Evolutionary conservation across 2,888 invertebrate species (phyloP).

Genomic region (Scaptomyza tumidula): DNA sequence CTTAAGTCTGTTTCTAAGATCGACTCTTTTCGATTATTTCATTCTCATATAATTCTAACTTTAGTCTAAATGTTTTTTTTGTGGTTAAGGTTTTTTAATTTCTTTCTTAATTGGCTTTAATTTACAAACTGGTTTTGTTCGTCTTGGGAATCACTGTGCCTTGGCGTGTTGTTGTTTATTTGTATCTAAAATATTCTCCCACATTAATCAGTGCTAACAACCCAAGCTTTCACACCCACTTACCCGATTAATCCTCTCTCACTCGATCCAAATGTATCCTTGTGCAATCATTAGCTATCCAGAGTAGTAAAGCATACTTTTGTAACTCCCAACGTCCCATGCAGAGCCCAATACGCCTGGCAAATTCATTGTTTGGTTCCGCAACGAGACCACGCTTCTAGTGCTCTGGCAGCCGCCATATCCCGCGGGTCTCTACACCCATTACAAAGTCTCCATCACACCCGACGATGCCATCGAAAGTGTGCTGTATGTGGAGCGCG

Average conservation of each 20-base stretch:
- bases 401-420: slow-evolving; percentile 98
- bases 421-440: slow-evolving; percentile 95
- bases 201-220: slow-evolving; percentile 19
- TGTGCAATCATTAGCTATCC: slow-evolving; percentile 29
- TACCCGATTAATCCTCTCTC: slow-evolving; percentile 2
- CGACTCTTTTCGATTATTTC: neutral
- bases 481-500: slow-evolving; percentile 95
- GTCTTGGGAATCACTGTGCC: slow-evolving; percentile 36
- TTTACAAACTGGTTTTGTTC: neutral
- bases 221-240: neutral
- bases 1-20: no score
- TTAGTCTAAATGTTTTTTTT: neutral
- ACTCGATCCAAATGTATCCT: slow-evolving; percentile 4
- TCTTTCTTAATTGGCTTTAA: no score
- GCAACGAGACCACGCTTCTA: slow-evolving; percentile 96
- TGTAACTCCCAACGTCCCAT: slow-evolving; percentile 36
- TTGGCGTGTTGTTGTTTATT: slow-evolving; percentile 24
- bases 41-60: neutral
- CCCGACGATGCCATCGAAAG: slow-evolving; percentile 95
- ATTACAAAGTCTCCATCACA: slow-evolving; percentile 96
- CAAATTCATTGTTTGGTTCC: slow-evolving; percentile 98
- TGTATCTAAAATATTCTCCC: slow-evolving; percentile 4
- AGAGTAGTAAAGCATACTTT: slow-evolving; percentile 28
- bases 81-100: no score
- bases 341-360: slow-evolving; percentile 97